Percentiles rank a stretch among this genome's conserved stretches.
phyloP scores from a whole-genome alignment of 1,140 invertebrate species.

The Yoshiicerus persimilis region DNA sequence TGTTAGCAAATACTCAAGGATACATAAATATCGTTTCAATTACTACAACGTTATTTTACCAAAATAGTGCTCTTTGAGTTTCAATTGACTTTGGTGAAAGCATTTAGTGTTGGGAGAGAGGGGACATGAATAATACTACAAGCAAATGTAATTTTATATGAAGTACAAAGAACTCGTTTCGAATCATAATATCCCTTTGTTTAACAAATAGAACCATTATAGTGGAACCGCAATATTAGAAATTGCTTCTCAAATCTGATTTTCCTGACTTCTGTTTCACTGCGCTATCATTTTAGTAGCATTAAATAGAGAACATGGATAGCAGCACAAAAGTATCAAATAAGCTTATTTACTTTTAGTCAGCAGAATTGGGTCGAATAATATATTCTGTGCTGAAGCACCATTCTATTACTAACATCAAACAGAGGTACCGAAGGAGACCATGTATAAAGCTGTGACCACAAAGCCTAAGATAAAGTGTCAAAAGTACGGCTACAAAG shows the following conservation, averaged over 20 bases:
- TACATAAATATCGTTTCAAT: neutral
- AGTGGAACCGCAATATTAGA: neutral
- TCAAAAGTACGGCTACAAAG: no score
- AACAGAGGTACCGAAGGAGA: no score
- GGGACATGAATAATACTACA: neutral
- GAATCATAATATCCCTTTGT: neutral
- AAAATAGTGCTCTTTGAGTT: neutral
- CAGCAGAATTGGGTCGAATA: no score
- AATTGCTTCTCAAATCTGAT: neutral
- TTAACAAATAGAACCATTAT: neutral
- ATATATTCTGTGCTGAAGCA: no score
- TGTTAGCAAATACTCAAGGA: neutral
- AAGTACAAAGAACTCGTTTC: neutral
- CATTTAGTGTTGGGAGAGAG: neutral
- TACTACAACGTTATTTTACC: neutral
- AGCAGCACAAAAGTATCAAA: no score
- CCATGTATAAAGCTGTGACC: no score
- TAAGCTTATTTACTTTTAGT: no score
- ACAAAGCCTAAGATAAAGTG: no score
- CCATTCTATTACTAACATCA: no score
- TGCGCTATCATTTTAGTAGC: no score
- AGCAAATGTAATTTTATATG: neutral
- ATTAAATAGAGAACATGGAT: no score
- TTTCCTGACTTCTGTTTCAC: neutral
- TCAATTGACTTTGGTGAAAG: neutral